Percentiles rank a stretch among this genome's conserved stretches.
phyloP scores from a whole-genome alignment of 2,888 invertebrate species.

The Camptogramma bilineatum region DNA sequence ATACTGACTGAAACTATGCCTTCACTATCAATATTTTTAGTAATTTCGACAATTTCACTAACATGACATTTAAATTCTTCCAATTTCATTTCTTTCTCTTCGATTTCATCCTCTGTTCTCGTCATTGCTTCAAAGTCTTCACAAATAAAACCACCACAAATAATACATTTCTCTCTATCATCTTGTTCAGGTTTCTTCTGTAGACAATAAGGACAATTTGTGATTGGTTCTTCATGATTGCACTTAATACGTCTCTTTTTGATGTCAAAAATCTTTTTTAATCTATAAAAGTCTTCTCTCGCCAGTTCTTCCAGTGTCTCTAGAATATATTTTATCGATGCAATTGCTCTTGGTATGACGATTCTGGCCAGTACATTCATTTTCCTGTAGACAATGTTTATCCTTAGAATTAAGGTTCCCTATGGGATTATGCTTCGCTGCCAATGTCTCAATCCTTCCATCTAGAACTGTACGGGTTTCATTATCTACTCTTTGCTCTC shows the following conservation, averaged over 20 bases:
- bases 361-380: conserved; percentile 54
- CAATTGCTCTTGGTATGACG: conserved; percentile 53
- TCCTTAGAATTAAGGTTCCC: conserved; percentile 6
- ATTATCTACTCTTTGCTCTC: not conserved
- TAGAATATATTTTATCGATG: conserved; percentile 52
- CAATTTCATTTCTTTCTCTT: conserved; percentile 40
- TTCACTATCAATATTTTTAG: conserved; percentile 46
- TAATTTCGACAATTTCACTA: conserved; percentile 46
- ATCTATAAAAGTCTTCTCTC: conserved; percentile 56
- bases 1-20: conserved; percentile 40
- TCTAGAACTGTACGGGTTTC: conserved; percentile 54
- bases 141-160: conserved; percentile 28
- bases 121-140: not conserved
- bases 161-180: conserved; percentile 32
- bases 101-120: conserved; percentile 1
- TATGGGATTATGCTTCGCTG: conserved; percentile 36
- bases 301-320: conserved; percentile 54
- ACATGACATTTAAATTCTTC: conserved; percentile 48
- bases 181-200: conserved; percentile 14
- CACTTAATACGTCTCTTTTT: conserved; percentile 41
- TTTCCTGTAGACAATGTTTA: conserved; percentile 29
- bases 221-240: not conserved
- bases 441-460: conserved; percentile 46
- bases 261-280: conserved; percentile 52
- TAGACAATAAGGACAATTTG: conserved; percentile 23